Percentiles rank a stretch among this genome's conserved stretches.
These are phyloP conservation scores for Micronycteris hirsuta DNA, from an alignment of 2,113 vertebrate species.

Conservation along the genomic window DNA sequence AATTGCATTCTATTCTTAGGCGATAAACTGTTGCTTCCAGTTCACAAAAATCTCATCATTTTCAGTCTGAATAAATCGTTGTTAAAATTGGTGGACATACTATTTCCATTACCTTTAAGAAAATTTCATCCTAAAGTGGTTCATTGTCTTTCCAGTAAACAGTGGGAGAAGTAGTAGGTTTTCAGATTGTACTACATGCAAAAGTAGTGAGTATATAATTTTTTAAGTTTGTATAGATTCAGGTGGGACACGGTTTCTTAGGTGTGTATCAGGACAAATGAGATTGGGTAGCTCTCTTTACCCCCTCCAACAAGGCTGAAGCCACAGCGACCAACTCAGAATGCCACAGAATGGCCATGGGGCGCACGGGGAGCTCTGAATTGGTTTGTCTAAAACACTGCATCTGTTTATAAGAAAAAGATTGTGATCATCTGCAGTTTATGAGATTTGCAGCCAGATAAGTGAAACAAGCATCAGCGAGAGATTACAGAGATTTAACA, in stretches of 20 bases:
- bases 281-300: background rate
- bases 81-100: background rate
- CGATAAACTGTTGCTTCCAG: background rate
- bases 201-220: background rate
- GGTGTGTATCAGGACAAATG: background rate
- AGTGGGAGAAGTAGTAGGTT: background rate
- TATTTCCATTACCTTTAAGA: background rate
- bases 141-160: background rate
- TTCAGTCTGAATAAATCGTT: background rate
- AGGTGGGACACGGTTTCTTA: background rate
- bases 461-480: background rate
- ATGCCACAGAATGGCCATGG: background rate
- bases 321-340: background rate
- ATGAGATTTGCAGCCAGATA: background rate
- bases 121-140: background rate
- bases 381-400: background rate
- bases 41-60: conserved; percentile 11
- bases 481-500: background rate
- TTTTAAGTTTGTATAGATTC: background rate
- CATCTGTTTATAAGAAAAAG: background rate
- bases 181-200: background rate
- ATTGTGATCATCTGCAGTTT: background rate
- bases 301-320: background rate
- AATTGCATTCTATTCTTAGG: background rate
- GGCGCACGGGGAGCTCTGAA: background rate